These are phyloP conservation scores for Plutomurus gul DNA, from an alignment of 1,140 invertebrate genomes.

Conservation along the genomic window DNA sequence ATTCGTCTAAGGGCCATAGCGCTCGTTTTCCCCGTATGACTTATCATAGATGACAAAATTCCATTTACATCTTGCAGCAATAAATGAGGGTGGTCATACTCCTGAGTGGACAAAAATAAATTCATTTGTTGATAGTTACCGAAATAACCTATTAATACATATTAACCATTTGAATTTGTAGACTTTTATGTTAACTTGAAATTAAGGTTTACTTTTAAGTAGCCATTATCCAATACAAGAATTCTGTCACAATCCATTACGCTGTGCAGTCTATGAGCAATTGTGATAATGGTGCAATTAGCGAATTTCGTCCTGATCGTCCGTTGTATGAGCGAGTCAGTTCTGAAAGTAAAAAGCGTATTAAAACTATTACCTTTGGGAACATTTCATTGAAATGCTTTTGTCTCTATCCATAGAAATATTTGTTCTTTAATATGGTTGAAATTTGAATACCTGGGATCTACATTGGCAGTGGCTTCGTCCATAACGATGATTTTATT, in stretches of 20 bases:
- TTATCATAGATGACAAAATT: constrained; percentile 33
- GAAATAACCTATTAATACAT: constrained; percentile 46
- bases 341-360: constrained; percentile 56
- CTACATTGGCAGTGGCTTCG: constrained; percentile 61
- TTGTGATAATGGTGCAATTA: constrained; percentile 44
- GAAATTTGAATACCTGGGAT: constrained; percentile 59
- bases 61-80: constrained; percentile 49
- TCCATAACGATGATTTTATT: constrained; percentile 59
- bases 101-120: constrained; percentile 26
- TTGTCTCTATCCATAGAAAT: too few relatives aligned
- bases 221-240: constrained; percentile 41
- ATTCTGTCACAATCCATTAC: constrained; percentile 50
- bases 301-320: constrained; percentile 45
- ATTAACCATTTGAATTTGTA: constrained; percentile 54
- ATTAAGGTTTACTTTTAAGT: constrained; percentile 29
- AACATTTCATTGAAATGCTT: too few relatives aligned
- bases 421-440: constrained; percentile 56
- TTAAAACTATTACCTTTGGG: too few relatives aligned
- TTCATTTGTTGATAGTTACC: constrained; percentile 39
- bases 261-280: constrained; percentile 50
- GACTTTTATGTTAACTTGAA: too few relatives aligned
- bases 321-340: constrained; percentile 64
- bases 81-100: constrained; percentile 53
- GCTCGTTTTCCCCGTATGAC: constrained; percentile 40
- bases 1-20: constrained; percentile 1